Percentiles rank a stretch among this genome's conserved stretches.
Evolutionary conservation across 1,140 invertebrate genomes (phyloP).

Genomic region (Wasmannia auropunctata): DNA sequence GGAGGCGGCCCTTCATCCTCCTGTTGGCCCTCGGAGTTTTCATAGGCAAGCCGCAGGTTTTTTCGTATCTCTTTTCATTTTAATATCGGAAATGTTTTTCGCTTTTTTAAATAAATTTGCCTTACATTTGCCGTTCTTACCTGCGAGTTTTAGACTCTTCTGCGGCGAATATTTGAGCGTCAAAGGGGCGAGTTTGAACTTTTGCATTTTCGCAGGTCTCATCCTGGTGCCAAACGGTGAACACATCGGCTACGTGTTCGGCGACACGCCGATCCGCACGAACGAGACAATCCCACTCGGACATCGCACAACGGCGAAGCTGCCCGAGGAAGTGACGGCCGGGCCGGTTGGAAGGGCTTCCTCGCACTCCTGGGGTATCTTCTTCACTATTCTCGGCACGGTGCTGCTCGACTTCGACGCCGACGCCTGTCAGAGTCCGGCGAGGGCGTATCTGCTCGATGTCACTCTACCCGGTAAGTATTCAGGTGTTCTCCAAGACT

Average conservation of each 20-base stretch:
- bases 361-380: constrained; percentile 93
- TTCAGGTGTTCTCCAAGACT: neutral
- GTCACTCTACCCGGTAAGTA: constrained; percentile 93
- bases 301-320: constrained; percentile 81
- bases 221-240: constrained; percentile 97
- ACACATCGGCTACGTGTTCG: constrained; percentile 91
- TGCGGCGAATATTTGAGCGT: neutral
- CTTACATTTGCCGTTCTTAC: neutral
- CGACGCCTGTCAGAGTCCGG: constrained; percentile 97
- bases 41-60: constrained; percentile 87
- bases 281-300: constrained; percentile 81
- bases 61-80: neutral
- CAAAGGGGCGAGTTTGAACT: neutral
- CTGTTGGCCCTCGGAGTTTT: constrained; percentile 95
- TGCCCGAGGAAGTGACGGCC: constrained; percentile 50
- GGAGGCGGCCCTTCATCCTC: constrained; percentile 96
- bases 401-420: constrained; percentile 98
- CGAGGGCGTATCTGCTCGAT: constrained; percentile 96
- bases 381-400: constrained; percentile 97
- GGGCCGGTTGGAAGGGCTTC: constrained; percentile 75
- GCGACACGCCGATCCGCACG: constrained; percentile 87
- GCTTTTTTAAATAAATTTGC: neutral
- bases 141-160: neutral
- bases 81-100: neutral
- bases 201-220: constrained; percentile 87